phyloP scores from a whole-genome alignment of 2,888 invertebrate species.

The Polietes domitor region DNA sequence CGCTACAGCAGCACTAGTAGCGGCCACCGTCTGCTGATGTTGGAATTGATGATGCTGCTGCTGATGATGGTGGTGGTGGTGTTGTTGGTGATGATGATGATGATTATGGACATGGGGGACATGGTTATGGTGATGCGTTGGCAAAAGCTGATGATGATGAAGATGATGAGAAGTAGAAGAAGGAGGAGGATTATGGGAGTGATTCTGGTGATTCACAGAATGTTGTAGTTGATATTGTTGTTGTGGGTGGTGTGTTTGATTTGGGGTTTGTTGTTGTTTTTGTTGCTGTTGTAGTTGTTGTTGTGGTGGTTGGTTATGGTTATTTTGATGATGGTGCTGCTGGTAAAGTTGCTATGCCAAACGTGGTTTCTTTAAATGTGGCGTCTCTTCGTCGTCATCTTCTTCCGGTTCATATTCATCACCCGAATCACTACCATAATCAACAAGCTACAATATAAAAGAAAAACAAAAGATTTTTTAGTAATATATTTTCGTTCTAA shows the following conservation, averaged over 20 bases:
- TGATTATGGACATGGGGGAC: slow-evolving; percentile 26
- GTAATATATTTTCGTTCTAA: too few relatives aligned
- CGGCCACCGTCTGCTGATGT: slow-evolving; percentile 51
- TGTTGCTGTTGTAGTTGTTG: not conserved
- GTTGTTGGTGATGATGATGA: slow-evolving; percentile 41
- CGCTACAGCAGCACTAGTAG: slow-evolving; percentile 60
- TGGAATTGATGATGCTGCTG: slow-evolving; percentile 62
- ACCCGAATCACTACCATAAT: slow-evolving; percentile 98
- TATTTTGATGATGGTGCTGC: slow-evolving; percentile 67
- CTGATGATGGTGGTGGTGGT: slow-evolving; percentile 43
- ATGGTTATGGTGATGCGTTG: slow-evolving; percentile 30
- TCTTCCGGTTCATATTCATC: slow-evolving; percentile 89
- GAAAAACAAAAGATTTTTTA: slow-evolving; percentile 29
- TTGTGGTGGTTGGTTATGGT: slow-evolving; percentile 34
- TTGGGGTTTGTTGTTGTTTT: not conserved
- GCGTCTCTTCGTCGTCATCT: slow-evolving; percentile 81
- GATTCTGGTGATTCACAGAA: slow-evolving; percentile 25
- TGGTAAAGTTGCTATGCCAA: slow-evolving; percentile 78
- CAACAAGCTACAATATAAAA: slow-evolving; percentile 87
- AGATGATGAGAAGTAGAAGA: slow-evolving; percentile 37
- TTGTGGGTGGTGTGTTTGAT: not conserved
- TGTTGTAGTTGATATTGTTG: slow-evolving; percentile 33
- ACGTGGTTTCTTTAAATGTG: slow-evolving; percentile 80
- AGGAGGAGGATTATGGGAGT: slow-evolving; percentile 20
- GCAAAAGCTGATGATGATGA: slow-evolving; percentile 27